Evolutionary conservation across 2,113 vertebrate genomes (phyloP), one percentile per base, ranked within the genome.

Genomic region (Cariama cristata): DNA sequence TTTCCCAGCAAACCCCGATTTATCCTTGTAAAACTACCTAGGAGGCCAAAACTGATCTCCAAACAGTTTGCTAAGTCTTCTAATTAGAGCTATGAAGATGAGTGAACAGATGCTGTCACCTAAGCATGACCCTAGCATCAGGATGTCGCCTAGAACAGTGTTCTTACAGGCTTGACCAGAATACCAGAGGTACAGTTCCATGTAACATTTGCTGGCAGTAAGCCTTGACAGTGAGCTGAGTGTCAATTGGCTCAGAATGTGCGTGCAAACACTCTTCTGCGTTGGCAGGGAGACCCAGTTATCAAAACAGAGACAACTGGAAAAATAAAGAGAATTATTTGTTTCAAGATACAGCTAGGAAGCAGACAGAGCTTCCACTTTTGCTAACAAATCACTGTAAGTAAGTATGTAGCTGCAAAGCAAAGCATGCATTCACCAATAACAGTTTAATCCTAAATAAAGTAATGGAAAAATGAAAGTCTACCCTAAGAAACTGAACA

Each of bases 251-350:
- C 73, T 90, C 80, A 38, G 42, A 67, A 59, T 4, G 24, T 49
- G 13, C 3, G 2, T 45, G 62, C 56, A 93, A 91, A 95, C 33
- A 86, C 32, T 63, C 12, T 30, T 66, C 33, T 59, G 20, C 21
- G 33, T 23, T 64, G 53, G 66, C 81, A 97, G 87, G 47, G 44
- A 87, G 7, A 75, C 18, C 1, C n/a, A 92, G 56, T 90, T 86
- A 73, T 30, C 69, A 74, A 95, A 97, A 90, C 60, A 85, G 33
- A 94, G 68, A 90, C 26, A 68, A 93, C 26, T 59, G 56, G 24
- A 81, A 66, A 91, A 88, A 83, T 50, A 32, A 64, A 68, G n/a
- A 63, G 50, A 90, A 86, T 47, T 79, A 67, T 21, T 72, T 83
- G 38, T 75, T 79, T 93, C 32, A 82, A 67, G 60, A 59, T 45